Base-by-base conservation (phyloP, 1,140 invertebrate species). In the Leptoteleia sp. region DNA sequence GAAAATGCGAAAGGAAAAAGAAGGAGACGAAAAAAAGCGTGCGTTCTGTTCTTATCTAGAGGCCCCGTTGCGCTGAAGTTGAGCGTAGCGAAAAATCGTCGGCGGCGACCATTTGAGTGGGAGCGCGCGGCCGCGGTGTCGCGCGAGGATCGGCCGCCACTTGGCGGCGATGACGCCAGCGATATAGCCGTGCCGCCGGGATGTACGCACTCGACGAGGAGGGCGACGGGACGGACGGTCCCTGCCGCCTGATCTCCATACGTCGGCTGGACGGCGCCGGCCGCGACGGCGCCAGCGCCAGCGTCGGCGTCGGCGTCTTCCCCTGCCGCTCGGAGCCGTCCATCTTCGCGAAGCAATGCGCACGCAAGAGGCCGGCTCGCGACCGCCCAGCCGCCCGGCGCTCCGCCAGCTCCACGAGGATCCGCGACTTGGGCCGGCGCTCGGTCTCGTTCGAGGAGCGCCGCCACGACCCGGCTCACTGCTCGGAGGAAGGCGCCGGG, bases 121-220 rank as follows among this genome's bases (percentile, higher is more conserved):
- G 16, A 47, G 8, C 29, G 42, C 16, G n/a, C n/a, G n/a, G 57
- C 19, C 59, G 45, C 22, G 35, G 61, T 38, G 45, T 55, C 48
- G 35, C 33, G 43, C 22, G 11, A 35, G 11, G 27, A 47, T 61
- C 29, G 13, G 43, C 33, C 43, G 59, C 59, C 59, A 50, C 59
- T 65, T 19, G 50, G 61, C 43, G 37, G 61, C 61, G 61, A 65
- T 67, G 71, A 40, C 70, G 70, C 13, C 12, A 22, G 45, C 52
- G 52, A 75, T 59, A 59, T 61, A 50, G 9, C 3, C 13, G 17
- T 17, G n/a, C 6, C 22, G 12, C 81, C 79, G 79, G 83, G 81
- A 89, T 89, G 88, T 87, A 83, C 78, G 37, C 52, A 11, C 87
- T 88, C 81, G 84, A 76, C 76, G 85, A 86, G 76, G 85, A 87